A percentile compares a stretch with the other conserved stretches of the same genome.
Conservation (phyloP, 2,888 invertebrate species). For the Sycophila texana region DNA sequence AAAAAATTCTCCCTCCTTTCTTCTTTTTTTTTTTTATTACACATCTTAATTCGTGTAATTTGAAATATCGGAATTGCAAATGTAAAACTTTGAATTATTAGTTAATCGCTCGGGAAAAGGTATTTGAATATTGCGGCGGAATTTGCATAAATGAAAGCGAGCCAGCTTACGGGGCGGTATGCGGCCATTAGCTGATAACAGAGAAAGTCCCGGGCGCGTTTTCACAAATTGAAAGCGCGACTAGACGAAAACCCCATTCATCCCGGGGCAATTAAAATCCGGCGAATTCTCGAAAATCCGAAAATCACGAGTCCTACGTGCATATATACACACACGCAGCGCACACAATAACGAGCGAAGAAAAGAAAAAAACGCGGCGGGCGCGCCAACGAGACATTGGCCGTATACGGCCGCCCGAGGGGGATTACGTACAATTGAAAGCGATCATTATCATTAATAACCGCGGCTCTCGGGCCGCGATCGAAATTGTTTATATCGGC, state of each 20-base stretch:
- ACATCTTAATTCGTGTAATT: not conserved
- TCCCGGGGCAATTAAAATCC: not conserved
- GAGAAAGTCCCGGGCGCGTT: conserved; percentile 41
- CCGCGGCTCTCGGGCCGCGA: conserved; percentile 16
- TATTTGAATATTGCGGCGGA: not conserved
- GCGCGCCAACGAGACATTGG: conserved; percentile 5
- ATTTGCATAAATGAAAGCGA: conserved; percentile 49
- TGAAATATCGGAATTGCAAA: not conserved
- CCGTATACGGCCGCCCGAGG: not conserved
- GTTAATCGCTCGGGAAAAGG: not conserved
- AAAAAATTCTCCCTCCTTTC: not conserved
- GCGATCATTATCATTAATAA: conserved; percentile 52
- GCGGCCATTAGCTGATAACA: conserved; percentile 30
- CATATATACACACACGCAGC: no score
- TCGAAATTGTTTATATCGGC: conserved; percentile 46
- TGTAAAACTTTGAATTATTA: not conserved
- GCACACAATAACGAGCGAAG: not conserved
- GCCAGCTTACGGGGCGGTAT: not conserved
- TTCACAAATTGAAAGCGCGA: not conserved
- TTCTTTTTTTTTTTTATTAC: not conserved
- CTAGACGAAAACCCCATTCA: not conserved
- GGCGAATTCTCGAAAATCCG: not conserved
- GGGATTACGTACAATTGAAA: conserved; percentile 46
- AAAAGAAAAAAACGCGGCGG: not conserved
- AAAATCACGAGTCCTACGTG: not conserved